Percentiles rank a stretch among this genome's conserved stretches.
Conservation (phyloP, 2,113 vertebrate species). For the Callaeas wilsoni region DNA sequence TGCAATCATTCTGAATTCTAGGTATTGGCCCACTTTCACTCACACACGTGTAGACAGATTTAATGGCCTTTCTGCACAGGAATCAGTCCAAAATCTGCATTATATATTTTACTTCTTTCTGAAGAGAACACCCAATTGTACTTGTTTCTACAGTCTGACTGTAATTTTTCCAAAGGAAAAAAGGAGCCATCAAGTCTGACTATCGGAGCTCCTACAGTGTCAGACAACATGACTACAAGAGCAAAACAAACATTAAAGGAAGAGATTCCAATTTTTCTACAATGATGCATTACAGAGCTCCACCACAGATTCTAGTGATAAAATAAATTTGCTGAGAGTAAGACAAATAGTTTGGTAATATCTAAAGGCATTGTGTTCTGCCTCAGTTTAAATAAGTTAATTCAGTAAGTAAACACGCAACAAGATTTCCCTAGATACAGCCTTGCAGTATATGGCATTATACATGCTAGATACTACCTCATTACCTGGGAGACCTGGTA, state of each 20-base stretch:
- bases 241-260: background rate
- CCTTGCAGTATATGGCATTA: background rate
- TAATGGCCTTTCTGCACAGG: background rate
- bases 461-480: background rate
- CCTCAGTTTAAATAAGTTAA: background rate
- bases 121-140: background rate
- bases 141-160: background rate
- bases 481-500: background rate
- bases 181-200: background rate
- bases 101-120: background rate
- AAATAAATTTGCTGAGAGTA: background rate
- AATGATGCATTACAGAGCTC: background rate
- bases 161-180: background rate
- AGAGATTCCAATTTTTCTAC: background rate
- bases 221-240: background rate
- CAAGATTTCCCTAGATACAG: background rate
- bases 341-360: background rate
- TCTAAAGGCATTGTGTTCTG: background rate
- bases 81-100: background rate
- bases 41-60: fast-evolving
- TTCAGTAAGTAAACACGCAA: background rate
- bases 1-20: background rate
- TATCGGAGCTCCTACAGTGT: background rate
- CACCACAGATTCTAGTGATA: background rate
- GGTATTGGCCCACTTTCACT: background rate